Conservation (phyloP, 2,113 vertebrate species). For the Catharus bicknelli region DNA sequence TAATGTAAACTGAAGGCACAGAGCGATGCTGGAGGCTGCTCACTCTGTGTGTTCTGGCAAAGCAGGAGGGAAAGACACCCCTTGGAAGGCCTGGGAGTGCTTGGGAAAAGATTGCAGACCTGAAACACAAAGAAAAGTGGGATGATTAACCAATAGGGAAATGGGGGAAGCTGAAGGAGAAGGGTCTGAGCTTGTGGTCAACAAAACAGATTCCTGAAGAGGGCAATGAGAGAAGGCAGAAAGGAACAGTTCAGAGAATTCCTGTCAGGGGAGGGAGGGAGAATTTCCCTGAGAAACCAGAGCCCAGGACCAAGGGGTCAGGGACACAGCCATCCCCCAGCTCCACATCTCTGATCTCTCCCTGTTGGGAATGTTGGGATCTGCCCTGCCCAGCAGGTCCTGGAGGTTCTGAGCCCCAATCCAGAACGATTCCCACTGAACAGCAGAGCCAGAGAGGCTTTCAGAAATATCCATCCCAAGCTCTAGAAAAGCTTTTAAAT, state of each 20-base stretch:
- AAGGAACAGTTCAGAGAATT: neutral
- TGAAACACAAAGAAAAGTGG: neutral
- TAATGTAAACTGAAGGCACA: neutral
- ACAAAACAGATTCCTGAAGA: neutral
- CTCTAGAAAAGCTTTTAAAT: neutral
- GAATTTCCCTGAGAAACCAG: neutral
- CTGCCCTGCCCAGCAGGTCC: neutral
- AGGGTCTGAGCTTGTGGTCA: neutral
- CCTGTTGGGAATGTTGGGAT: accelerated
- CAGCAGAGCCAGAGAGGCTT: neutral
- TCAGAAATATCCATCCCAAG: neutral
- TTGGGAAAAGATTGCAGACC: neutral
- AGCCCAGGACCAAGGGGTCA: neutral
- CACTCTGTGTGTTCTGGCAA: neutral
- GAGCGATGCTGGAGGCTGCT: neutral
- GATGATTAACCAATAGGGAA: neutral
- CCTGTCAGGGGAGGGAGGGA: neutral
- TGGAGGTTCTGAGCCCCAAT: neutral
- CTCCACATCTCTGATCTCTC: neutral
- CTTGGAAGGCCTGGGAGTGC: neutral
- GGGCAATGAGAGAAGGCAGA: neutral
- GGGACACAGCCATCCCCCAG: neutral
- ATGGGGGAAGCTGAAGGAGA: neutral
- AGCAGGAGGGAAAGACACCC: neutral
- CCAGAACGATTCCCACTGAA: neutral